These are phyloP conservation scores for Gastrophryne carolinensis DNA, from an alignment of 2,797 vertebrate genomes.

Conservation along the genomic window DNA sequence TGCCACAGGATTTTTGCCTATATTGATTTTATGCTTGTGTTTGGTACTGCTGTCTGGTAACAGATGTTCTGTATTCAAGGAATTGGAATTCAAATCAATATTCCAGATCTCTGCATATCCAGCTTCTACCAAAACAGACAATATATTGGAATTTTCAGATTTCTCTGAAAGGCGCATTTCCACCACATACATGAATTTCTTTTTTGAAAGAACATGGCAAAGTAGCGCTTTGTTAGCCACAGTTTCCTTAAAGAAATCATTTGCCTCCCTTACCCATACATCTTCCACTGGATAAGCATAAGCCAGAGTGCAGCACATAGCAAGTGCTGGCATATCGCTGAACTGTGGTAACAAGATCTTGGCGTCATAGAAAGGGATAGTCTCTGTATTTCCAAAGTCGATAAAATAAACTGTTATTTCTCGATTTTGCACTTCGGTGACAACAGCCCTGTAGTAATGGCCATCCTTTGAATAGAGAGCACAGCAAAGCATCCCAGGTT, in stretches of 20 bases:
- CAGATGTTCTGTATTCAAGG: not conserved
- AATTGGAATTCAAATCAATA: slow-evolving; percentile 35
- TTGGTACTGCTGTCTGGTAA: not conserved
- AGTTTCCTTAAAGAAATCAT: slow-evolving; percentile 73
- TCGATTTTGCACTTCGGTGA: slow-evolving; percentile 68
- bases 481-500: slow-evolving; percentile 81
- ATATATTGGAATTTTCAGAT: slow-evolving; percentile 63
- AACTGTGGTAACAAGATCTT: slow-evolving; percentile 81
- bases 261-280: slow-evolving; percentile 73
- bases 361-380: slow-evolving; percentile 75
- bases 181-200: slow-evolving; percentile 71
- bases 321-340: slow-evolving; percentile 74
- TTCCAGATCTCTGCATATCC: slow-evolving; percentile 73
- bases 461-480: slow-evolving; percentile 81
- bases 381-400: slow-evolving; percentile 89
- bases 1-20: not conserved
- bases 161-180: slow-evolving; percentile 63
- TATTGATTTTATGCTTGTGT: not conserved
- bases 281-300: slow-evolving; percentile 71
- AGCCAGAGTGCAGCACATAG: slow-evolving; percentile 79
- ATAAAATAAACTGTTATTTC: slow-evolving; percentile 79
- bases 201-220: slow-evolving; percentile 70
- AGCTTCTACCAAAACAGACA: slow-evolving; percentile 68
- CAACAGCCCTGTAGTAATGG: slow-evolving; percentile 80
- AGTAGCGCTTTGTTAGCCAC: slow-evolving; percentile 72